A percentile compares a stretch with the other conserved stretches of the same genome.
These are phyloP conservation scores for Hirtodrosophila histrioides DNA, from an alignment of 2,888 invertebrate genomes.

Conservation along the genomic window DNA sequence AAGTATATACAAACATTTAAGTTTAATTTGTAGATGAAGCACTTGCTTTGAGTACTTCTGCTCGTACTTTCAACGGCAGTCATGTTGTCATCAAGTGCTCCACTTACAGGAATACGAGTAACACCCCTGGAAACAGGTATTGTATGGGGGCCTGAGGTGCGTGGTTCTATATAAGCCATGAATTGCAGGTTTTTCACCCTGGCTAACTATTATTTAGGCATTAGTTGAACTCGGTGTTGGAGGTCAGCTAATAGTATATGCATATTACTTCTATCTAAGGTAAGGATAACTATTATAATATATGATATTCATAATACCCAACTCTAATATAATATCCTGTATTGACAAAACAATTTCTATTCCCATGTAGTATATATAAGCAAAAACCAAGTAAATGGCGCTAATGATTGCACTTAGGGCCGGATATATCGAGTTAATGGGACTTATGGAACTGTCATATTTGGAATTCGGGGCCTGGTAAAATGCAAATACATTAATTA, in stretches of 20 bases:
- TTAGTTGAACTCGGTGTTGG: conserved; percentile 12
- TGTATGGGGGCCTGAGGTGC: background rate
- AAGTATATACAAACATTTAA: background rate
- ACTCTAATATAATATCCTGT: conserved; percentile 4
- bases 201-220: conserved; percentile 30
- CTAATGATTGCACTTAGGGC: conserved; percentile 16
- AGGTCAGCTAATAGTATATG: conserved; percentile 15
- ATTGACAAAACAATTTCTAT: conserved; percentile 42
- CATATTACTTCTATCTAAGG: conserved; percentile 9
- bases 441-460: conserved; percentile 24
- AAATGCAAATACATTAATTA: conserved; percentile 59
- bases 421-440: conserved; percentile 17
- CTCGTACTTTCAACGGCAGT: conserved; percentile 1
- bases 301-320: background rate
- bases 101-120: background rate
- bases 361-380: conserved; percentile 3
- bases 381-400: conserved; percentile 24
- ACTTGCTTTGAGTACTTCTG: background rate
- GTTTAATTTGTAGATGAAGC: background rate
- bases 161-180: conserved; percentile 2
- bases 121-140: background rate
- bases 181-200: conserved; percentile 24
- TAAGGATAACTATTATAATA: conserved; percentile 1
- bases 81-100: conserved; percentile 5
- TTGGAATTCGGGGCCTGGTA: conserved; percentile 7